A percentile compares a stretch with the other conserved stretches of the same genome.
Evolutionary conservation across 2,113 vertebrate genomes (phyloP).

Genomic region (Neoarius graeffei): DNA sequence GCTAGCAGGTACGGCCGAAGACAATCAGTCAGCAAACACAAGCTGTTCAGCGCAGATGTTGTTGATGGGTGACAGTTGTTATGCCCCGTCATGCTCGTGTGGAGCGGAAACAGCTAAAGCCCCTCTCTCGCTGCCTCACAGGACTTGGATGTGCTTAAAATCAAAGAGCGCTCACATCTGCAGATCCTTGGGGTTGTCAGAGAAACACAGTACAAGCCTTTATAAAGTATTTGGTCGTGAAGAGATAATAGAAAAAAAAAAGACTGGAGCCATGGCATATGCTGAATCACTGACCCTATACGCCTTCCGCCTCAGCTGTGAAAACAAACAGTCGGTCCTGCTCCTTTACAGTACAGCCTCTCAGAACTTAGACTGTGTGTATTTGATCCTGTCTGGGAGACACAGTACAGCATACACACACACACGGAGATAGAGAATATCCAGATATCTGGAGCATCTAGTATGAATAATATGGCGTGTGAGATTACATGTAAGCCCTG

Average conservation of each 20-base stretch:
- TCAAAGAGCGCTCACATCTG: constrained; percentile 2
- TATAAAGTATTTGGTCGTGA: background rate
- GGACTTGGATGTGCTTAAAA: background rate
- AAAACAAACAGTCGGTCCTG: constrained; percentile 33
- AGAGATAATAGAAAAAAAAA: background rate
- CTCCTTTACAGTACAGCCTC: constrained; percentile 15
- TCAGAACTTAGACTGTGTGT: constrained; percentile 35
- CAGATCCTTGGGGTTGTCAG: constrained; percentile 22
- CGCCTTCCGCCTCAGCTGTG: constrained; percentile 18
- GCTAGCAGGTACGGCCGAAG: constrained; percentile 37
- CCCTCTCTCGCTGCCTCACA: constrained; percentile 19
- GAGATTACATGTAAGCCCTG: constrained; percentile 42
- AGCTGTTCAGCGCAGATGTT: constrained; percentile 55
- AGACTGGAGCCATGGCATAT: background rate
- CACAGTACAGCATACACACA: constrained; percentile 10
- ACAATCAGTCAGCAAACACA: constrained; percentile 47
- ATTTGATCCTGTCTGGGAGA: constrained; percentile 44
- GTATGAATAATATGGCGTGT: constrained; percentile 44
- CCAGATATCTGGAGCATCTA: constrained; percentile 44
- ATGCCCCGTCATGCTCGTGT: constrained; percentile 38
- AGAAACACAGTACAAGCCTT: background rate
- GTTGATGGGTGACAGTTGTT: constrained; percentile 56
- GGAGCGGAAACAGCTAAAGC: constrained; percentile 37
- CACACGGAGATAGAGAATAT: constrained; percentile 35
- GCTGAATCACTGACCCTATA: constrained; percentile 9